Evolutionary conservation across 2,797 vertebrate genomes (phyloP).

Genomic region (Dromococcyx pavoninus): DNA sequence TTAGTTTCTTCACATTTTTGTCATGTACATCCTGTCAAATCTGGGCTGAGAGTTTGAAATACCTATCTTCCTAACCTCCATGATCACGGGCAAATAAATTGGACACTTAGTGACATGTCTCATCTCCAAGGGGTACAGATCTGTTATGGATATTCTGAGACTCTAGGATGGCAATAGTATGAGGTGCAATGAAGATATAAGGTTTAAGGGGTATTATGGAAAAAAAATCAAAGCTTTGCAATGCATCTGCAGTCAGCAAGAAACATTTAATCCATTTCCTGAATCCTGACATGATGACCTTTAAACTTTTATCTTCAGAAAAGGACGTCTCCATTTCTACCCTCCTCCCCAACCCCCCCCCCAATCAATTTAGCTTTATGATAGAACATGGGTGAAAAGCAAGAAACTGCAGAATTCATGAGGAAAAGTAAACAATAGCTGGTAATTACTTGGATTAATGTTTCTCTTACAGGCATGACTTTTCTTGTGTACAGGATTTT

Average conservation of each 20-base stretch:
- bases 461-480: constrained; percentile 52
- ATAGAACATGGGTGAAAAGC: constrained; percentile 8
- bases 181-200: background rate
- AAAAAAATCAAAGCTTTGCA: constrained; percentile 1
- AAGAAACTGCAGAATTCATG: constrained; percentile 8
- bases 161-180: background rate
- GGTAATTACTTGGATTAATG: constrained; percentile 55
- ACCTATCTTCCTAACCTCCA: background rate
- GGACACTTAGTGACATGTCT: constrained; percentile 11
- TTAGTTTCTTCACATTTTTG: background rate
- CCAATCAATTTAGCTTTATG: background rate
- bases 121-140: background rate
- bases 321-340: background rate
- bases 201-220: background rate
- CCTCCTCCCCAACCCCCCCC: too few relatives aligned
- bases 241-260: constrained; percentile 12
- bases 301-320: constrained; percentile 25
- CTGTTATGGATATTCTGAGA: background rate
- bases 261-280: constrained; percentile 12
- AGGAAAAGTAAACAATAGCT: constrained; percentile 45
- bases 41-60: background rate
- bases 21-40: background rate
- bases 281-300: constrained; percentile 17
- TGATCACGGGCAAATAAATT: constrained; percentile 3
- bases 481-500: constrained; percentile 32